Evolutionary conservation across 2,797 vertebrate species (phyloP).

Genomic region (Rhinogobio ventralis): DNA sequence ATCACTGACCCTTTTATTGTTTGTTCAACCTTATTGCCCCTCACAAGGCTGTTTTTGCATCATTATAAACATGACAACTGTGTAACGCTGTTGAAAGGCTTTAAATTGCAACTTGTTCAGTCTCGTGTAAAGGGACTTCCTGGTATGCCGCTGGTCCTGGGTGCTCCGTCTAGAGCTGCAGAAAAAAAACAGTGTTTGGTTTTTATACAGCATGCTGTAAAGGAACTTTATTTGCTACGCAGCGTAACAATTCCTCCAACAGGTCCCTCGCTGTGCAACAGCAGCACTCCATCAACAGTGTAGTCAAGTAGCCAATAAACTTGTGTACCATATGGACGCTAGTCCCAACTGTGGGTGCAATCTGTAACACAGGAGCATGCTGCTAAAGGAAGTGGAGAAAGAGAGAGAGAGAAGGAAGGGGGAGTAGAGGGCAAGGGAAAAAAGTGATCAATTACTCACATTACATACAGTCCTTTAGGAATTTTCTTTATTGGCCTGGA

Average conservation of each 20-base stretch:
- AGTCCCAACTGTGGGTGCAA: conserved; percentile 92
- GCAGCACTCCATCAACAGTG: conserved; percentile 84
- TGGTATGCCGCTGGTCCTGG: conserved; percentile 63
- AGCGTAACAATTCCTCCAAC: conserved; percentile 81
- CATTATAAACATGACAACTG: conserved; percentile 77
- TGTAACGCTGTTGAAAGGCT: conserved; percentile 72
- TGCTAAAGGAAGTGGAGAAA: conserved; percentile 90
- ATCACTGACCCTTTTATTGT: conserved; percentile 37
- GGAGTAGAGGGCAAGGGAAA: conserved; percentile 44
- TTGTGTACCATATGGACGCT: conserved; percentile 91
- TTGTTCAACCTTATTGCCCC: conserved; percentile 66
- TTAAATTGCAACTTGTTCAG: conserved; percentile 74
- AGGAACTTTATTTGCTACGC: conserved; percentile 69
- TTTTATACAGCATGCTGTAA: conserved; percentile 66
- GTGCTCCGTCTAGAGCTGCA: conserved; percentile 64
- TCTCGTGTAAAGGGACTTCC: conserved; percentile 69
- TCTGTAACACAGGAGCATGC: conserved; percentile 93
- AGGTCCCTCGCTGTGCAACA: conserved; percentile 85
- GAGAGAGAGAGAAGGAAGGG: conserved; percentile 26
- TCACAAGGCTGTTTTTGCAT: conserved; percentile 73
- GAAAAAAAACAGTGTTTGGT: conserved; percentile 72
- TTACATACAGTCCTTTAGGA: conserved; percentile 97
- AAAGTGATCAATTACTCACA: conserved; percentile 99
- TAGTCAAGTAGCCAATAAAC: conserved; percentile 87
- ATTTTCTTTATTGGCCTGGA: conserved; percentile 98